Conservation (phyloP, 2,797 vertebrate species). For the Urophycis tenuis region DNA sequence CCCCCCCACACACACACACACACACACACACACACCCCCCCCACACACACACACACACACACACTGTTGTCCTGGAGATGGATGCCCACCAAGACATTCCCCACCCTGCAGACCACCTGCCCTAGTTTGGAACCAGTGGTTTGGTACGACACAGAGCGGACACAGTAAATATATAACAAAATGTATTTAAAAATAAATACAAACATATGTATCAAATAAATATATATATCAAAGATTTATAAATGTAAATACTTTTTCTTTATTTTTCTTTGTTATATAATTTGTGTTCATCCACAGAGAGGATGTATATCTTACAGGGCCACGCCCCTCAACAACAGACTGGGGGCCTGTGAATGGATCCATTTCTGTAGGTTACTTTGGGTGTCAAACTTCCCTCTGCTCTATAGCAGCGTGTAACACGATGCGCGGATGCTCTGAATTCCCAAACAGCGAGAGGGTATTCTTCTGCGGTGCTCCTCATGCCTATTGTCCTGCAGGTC, state of each 20-base stretch:
- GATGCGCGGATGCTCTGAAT: slow-evolving; percentile 39
- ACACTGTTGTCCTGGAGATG: not conserved
- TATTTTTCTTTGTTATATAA: not conserved
- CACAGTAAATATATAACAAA: not conserved
- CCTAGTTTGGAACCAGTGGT: not conserved
- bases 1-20: too few species aligned
- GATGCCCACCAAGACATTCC: not conserved
- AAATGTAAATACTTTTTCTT: not conserved
- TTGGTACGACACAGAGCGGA: not conserved
- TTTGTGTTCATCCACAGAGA: not conserved
- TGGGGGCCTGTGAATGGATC: not conserved
- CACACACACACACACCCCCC: too few species aligned
- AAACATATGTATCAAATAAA: not conserved
- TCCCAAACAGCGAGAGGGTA: slow-evolving; percentile 14
- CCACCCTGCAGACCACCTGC: not conserved
- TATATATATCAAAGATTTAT: too few species aligned
- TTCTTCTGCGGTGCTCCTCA: slow-evolving; percentile 28
- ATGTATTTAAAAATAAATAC: not conserved
- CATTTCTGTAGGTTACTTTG: not conserved
- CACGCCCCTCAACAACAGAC: not conserved
- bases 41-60: too few species aligned
- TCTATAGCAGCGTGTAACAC: slow-evolving; percentile 17
- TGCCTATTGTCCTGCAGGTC: slow-evolving; percentile 46
- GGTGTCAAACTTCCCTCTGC: not conserved
- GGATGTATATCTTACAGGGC: not conserved